A percentile compares a stretch with the other conserved stretches of the same genome.
These are phyloP conservation scores for Pseudopodoces humilis DNA, from an alignment of 2,113 vertebrate species.

Conservation along the genomic window DNA sequence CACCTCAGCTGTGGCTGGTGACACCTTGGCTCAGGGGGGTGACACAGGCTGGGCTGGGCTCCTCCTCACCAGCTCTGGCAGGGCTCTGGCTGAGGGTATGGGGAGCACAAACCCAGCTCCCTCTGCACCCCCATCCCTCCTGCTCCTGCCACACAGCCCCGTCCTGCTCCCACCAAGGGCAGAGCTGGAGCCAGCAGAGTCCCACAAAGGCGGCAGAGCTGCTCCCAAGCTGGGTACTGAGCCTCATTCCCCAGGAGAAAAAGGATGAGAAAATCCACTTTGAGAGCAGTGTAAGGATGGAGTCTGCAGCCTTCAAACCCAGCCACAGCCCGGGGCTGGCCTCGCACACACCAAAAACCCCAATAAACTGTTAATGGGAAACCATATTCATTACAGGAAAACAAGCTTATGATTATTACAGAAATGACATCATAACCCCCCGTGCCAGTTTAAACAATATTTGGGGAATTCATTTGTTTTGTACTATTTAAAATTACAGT, in stretches of 20 bases:
- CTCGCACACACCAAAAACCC: neutral
- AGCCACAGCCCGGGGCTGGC: neutral
- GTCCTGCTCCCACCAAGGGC: neutral
- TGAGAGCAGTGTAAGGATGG: neutral
- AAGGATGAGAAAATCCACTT: neutral
- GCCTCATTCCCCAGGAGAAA: neutral
- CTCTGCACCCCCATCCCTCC: fast-evolving
- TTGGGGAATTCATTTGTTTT: slow-evolving; percentile 67
- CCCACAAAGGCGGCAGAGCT: neutral
- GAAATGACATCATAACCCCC: slow-evolving; percentile 55
- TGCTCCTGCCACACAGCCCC: fast-evolving
- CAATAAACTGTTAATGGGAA: slow-evolving; percentile 49
- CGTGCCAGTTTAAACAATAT: slow-evolving; percentile 68
- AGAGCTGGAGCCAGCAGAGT: neutral
- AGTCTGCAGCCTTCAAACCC: slow-evolving; percentile 6
- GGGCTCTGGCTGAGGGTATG: neutral
- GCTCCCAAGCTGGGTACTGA: neutral
- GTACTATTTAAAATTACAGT: slow-evolving; percentile 59
- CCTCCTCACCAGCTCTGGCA: neutral
- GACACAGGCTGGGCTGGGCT: neutral
- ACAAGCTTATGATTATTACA: slow-evolving; percentile 59
- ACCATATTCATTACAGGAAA: slow-evolving; percentile 62
- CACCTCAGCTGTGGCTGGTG: neutral
- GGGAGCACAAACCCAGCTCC: neutral
- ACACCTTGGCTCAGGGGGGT: neutral